Conservation (phyloP, 2,797 vertebrate species). For the Hylomyscus alleni region DNA sequence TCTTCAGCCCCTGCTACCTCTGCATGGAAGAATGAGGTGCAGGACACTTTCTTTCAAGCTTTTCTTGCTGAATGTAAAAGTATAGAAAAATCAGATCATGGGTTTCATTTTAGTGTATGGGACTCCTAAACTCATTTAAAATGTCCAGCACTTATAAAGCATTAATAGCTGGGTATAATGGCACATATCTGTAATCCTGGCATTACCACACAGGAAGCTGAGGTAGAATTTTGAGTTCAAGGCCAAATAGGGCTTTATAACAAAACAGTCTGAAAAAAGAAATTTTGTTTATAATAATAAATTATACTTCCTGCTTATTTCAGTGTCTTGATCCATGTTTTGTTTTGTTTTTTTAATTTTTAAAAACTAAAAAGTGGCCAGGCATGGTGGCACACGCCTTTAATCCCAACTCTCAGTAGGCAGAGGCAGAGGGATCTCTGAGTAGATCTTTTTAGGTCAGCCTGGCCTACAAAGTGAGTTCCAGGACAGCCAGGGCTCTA, state of each 20-base stretch:
- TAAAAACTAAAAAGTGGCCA: not conserved
- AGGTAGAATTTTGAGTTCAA: not conserved
- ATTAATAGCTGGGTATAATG: not conserved
- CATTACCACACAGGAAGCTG: not conserved
- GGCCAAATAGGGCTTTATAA: not conserved
- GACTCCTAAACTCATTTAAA: not conserved
- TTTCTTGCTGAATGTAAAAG: not conserved
- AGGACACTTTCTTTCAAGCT: not conserved
- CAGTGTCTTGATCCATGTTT: not conserved
- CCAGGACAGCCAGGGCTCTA: no score
- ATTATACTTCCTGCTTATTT: not conserved
- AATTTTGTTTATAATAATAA: no score
- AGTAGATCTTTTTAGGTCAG: no score
- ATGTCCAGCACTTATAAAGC: not conserved
- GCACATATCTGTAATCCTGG: not conserved
- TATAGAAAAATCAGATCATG: not conserved
- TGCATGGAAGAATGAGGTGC: not conserved
- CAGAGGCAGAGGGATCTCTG: no score
- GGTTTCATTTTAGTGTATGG: not conserved
- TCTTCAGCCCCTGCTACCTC: no score
- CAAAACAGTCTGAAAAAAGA: not conserved
- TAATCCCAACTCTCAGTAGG: no score
- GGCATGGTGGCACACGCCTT: no score
- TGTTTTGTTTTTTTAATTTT: not conserved
- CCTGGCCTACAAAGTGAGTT: no score